phyloP scores from a whole-genome alignment of 2,113 vertebrate genomes.

The Bungarus multicinctus region DNA sequence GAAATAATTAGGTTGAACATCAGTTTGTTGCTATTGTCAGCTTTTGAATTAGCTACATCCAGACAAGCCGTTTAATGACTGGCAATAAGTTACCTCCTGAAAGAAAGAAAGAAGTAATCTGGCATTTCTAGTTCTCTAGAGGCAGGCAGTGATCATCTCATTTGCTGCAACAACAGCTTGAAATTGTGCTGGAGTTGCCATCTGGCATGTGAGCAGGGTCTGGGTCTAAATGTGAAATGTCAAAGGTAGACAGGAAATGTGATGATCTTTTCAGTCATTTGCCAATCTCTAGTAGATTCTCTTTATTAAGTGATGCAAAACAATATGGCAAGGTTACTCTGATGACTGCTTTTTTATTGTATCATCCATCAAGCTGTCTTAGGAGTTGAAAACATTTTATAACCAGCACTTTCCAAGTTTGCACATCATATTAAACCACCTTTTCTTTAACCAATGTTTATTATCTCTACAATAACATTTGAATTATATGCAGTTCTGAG shows the following conservation, averaged over 20 bases:
- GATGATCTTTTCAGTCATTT: conserved; percentile 14
- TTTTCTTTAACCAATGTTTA: neutral
- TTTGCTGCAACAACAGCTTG: conserved; percentile 49
- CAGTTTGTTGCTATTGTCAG: conserved; percentile 28
- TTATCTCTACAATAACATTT: neutral
- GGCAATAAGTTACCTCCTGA: conserved; percentile 52
- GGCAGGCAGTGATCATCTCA: conserved; percentile 47
- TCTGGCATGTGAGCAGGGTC: conserved; percentile 43
- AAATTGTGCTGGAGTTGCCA: conserved; percentile 58
- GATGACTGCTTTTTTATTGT: conserved; percentile 21
- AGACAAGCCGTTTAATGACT: conserved; percentile 52
- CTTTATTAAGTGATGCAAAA: conserved; percentile 45
- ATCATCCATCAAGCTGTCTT: conserved; percentile 42
- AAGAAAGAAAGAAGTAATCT: conserved; percentile 49
- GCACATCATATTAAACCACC: neutral
- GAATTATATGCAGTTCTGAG: neutral
- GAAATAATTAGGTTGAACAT: conserved; percentile 41
- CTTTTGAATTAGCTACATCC: conserved; percentile 41
- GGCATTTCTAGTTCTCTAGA: conserved; percentile 44
- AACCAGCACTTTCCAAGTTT: neutral
- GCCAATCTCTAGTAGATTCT: conserved; percentile 40
- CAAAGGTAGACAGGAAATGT: conserved; percentile 53
- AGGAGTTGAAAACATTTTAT: conserved; percentile 31
- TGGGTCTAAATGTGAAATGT: conserved; percentile 55
- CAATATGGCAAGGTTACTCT: conserved; percentile 37